A percentile compares a stretch with the other conserved stretches of the same genome.
phyloP scores from a whole-genome alignment of 2,113 vertebrate genomes.

The Sapajus apella region DNA sequence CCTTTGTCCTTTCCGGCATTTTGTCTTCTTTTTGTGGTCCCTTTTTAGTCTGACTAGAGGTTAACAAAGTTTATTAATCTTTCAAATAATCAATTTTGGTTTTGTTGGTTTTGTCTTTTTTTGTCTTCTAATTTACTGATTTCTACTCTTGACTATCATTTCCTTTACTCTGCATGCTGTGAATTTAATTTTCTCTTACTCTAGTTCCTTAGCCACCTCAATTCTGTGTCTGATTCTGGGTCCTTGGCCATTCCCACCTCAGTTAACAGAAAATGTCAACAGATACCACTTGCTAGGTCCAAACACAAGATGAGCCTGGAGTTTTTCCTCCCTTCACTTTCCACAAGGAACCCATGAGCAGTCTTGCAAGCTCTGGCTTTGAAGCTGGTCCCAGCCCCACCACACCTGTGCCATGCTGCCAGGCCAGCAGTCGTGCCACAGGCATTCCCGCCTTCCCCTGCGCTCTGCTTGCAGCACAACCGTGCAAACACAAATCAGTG shows the following conservation, averaged over 20 bases:
- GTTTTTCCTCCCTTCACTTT: not conserved
- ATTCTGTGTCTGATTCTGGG: not conserved
- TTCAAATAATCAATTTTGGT: not conserved
- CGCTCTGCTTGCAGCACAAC: not conserved
- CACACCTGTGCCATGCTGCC: not conserved
- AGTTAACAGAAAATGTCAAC: no score
- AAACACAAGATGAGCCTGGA: no score
- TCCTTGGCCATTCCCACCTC: not conserved
- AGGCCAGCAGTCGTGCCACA: no score
- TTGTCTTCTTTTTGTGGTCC: not conserved
- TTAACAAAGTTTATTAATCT: not conserved
- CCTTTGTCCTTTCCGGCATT: not conserved
- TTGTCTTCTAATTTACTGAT: not conserved
- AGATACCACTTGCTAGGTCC: not conserved
- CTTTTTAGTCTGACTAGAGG: not conserved
- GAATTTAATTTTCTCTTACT: not conserved
- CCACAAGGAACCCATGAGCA: not conserved
- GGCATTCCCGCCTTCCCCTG: not conserved
- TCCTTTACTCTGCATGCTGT: not conserved
- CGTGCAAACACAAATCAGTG: not conserved
- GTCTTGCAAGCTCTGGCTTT: not conserved
- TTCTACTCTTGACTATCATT: not conserved
- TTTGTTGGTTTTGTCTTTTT: not conserved
- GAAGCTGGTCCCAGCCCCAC: not conserved
- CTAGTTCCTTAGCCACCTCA: not conserved